A percentile compares a stretch with the other conserved stretches of the same genome.
These are phyloP conservation scores for Chaenocephalus aceratus DNA, from an alignment of 2,113 vertebrate species.

Conservation along the genomic window DNA sequence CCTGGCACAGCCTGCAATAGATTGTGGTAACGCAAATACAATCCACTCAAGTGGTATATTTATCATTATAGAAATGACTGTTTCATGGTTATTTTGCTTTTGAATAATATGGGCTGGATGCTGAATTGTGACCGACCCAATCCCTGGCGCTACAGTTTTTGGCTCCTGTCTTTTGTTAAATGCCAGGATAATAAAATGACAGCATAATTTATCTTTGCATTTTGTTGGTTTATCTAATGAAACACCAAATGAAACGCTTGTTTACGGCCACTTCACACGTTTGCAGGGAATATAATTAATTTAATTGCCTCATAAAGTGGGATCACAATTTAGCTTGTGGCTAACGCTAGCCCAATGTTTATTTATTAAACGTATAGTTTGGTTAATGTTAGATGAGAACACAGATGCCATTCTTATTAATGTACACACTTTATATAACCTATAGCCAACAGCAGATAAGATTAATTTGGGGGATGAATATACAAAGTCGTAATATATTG, in stretches of 20 bases:
- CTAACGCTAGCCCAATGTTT: neutral
- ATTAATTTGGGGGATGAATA: neutral
- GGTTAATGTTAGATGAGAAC: neutral
- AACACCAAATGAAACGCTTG: neutral
- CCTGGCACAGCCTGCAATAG: conserved; percentile 2
- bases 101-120: neutral
- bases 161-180: neutral
- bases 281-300: neutral
- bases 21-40: conserved; percentile 17
- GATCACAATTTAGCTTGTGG: neutral
- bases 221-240: neutral
- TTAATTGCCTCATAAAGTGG: neutral
- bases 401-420: neutral
- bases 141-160: neutral
- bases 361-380: neutral
- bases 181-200: neutral
- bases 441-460: neutral
- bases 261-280: conserved; percentile 4
- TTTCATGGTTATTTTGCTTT: no score
- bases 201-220: neutral
- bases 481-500: neutral
- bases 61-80: no score
- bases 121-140: neutral
- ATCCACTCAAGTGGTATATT: neutral
- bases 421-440: neutral